These are phyloP conservation scores for Notechis scutatus DNA, from an alignment of 2,113 vertebrate genomes.

Conservation along the genomic window DNA sequence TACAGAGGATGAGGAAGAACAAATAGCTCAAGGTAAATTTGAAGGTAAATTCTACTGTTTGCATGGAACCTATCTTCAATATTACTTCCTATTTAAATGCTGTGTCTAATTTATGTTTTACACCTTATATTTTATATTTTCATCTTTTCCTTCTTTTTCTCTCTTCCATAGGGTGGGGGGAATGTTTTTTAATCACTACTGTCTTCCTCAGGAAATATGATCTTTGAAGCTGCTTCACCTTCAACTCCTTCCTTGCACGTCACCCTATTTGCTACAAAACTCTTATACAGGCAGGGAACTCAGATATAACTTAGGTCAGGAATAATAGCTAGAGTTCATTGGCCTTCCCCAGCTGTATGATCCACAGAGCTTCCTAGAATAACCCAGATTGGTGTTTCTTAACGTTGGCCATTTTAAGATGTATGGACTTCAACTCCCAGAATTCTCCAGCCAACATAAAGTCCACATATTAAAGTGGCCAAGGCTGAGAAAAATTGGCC, in stretches of 20 bases:
- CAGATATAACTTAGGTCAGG: neutral
- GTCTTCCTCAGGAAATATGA: neutral
- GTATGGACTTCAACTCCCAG: neutral
- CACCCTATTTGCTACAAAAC: neutral
- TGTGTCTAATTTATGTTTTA: neutral
- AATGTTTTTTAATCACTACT: neutral
- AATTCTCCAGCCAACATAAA: neutral
- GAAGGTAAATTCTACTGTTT: constrained; percentile 53
- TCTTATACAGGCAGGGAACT: neutral
- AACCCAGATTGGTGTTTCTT: neutral
- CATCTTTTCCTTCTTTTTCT: neutral
- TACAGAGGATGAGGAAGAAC: constrained; percentile 68
- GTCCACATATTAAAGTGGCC: neutral
- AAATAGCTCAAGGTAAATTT: neutral
- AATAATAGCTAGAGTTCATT: neutral
- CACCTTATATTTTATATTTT: neutral
- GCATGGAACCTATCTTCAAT: neutral
- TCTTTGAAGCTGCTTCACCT: neutral
- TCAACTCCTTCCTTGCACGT: neutral
- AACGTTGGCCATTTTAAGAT: neutral
- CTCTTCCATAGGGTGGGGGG: neutral
- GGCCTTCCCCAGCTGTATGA: neutral
- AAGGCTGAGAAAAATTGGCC: neutral
- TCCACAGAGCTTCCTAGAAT: neutral
- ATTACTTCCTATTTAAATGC: neutral